Base-by-base conservation (phyloP, 1,140 invertebrate species). In the Penaeus japonicus region DNA sequence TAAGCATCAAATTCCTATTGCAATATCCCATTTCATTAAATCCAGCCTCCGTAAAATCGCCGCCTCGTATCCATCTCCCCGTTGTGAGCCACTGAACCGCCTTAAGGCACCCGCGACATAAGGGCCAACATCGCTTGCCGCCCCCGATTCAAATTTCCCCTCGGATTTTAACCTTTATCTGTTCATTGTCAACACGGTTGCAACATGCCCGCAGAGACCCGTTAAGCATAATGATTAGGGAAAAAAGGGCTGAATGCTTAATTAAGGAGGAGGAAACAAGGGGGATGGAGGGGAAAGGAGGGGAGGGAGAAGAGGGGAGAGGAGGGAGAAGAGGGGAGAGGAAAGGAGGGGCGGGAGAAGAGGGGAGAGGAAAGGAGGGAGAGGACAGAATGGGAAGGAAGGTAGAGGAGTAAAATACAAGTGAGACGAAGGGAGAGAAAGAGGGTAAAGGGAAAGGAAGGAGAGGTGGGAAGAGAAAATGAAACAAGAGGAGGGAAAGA, bases 11-110 rank as follows among this genome's bases (percentile, higher is more conserved):
- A 82, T 82, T 82, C 85, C 47, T 65, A 57, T 87, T 81, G 57
- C 85, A 87, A 87, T 75, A 87, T 82, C 85, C 62, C 62, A 81
- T 87, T 87, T 87, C 57, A 87, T 81, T 81, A 87, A 87, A 81
- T 24, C 62, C 57, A 87, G 78, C 24, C 85, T 47, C 55, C 77
- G 85, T 82, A 81, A 87, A 82, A 82, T 87, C 78, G 79, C 24
- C 73, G 35, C 70, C 59, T 57, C 62, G 53, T 22, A 54, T 84
- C 24, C 84, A 78, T 85, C 84, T 62, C 53, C 27, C 20, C 2
- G 5, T 30, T 18, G 18, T 10, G n/a, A 47, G 47, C 47, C 0
- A 0, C 47, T 7, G 47, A 47, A 5, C 0, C 54, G 32, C 12
- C 79, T 54, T 17, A 30, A 24, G n/a, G 22, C 57, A 39, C 62